A percentile compares a stretch with the other conserved stretches of the same genome.
Conservation (phyloP, 2,888 invertebrate species). For the Phragmatobia fuliginosa region DNA sequence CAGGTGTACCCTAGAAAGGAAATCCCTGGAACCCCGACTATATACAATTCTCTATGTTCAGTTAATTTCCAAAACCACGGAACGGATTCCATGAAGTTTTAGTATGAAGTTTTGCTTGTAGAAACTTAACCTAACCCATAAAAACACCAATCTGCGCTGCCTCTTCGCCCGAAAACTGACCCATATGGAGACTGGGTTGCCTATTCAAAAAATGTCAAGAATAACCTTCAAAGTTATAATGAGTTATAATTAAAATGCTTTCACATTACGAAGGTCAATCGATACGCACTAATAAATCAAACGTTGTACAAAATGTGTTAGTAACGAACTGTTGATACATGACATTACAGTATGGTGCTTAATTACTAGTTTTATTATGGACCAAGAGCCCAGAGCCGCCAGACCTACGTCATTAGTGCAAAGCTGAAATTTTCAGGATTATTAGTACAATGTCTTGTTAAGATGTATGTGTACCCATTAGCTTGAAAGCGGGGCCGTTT, state of each 20-base stretch:
- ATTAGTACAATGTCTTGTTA: too few species aligned
- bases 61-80: not conserved
- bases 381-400: too few species aligned
- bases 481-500: too few species aligned
- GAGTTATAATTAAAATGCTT: not conserved
- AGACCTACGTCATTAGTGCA: too few species aligned
- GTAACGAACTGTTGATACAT: not conserved
- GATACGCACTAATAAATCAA: not conserved
- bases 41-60: too few species aligned
- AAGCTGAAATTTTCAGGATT: too few species aligned
- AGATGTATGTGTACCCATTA: too few species aligned
- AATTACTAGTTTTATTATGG: too few species aligned
- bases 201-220: not conserved
- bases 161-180: too few species aligned
- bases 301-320: not conserved
- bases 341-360: not conserved
- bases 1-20: too few species aligned
- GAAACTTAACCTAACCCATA: not conserved
- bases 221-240: not conserved
- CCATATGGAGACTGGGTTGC: not conserved
- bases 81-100: not conserved
- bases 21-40: too few species aligned
- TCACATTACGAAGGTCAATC: slow-evolving; percentile 6
- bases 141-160: too few species aligned
- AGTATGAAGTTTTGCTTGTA: not conserved